Evolutionary conservation across 2,888 invertebrate species (phyloP), one percentile per base, ranked within the genome.

Genomic region (Acrobasis consociella): DNA sequence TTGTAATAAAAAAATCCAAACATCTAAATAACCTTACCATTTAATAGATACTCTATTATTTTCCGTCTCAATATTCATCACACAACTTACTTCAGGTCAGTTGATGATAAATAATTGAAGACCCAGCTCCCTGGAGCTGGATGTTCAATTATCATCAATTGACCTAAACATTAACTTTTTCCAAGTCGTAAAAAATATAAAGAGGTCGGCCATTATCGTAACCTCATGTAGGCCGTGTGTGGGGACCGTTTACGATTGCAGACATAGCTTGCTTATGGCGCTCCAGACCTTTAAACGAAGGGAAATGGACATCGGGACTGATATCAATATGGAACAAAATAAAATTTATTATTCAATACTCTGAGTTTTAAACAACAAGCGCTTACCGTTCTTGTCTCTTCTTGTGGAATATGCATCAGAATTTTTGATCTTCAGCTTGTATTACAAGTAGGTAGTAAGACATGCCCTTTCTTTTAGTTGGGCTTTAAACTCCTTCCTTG

Each of bases 101-200:
- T n/a, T n/a, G n/a, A n/a, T n/a, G n/a, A n/a, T n/a, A n/a, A n/a
- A n/a, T n/a, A n/a, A n/a, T n/a, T n/a, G n/a, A n/a, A n/a, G n/a
- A n/a, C n/a, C n/a, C n/a, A n/a, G n/a, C n/a, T n/a, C n/a, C 2
- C 46, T 2, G 46, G n/a, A 46, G 13, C 46, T 46, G 46, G 46
- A 46, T 46, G 46, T 46, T 46, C 46, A 46, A 46, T 46, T 46
- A 46, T 46, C 46, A 46, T 46, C 46, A 46, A 46, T 46, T 46
- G 46, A 46, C 46, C 46, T 46, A 11, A 46, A 46, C 46, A 46
- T 46, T 46, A 46, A 46, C 46, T 46, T 46, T 46, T 46, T 46
- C 46, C 46, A n/a, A 46, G 46, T 46, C 46, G 46, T 46, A 46
- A 46, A 46, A 46, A 46, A 46, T 46, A 46, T 46, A 46, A 46